Percentiles rank a stretch among this genome's conserved stretches.
These are phyloP conservation scores for Scophthalmus maximus DNA, from an alignment of 2,113 vertebrate genomes.

Conservation along the genomic window DNA sequence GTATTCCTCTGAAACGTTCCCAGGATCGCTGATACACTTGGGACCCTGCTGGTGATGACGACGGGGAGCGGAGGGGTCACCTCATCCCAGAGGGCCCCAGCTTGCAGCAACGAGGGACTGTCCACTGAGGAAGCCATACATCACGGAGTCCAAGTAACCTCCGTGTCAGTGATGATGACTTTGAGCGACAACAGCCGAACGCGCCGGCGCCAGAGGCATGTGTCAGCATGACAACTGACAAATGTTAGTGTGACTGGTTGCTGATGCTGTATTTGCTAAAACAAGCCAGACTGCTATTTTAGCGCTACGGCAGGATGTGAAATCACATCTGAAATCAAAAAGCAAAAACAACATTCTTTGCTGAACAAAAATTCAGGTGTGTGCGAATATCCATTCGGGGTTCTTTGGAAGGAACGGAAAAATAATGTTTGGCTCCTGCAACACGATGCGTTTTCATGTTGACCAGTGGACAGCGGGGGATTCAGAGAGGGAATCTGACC, in stretches of 20 bases:
- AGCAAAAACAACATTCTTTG: slow-evolving; percentile 9
- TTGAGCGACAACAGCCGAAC: slow-evolving; percentile 50
- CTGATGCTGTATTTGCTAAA: slow-evolving; percentile 27
- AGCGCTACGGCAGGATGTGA: slow-evolving; percentile 16
- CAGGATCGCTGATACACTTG: slow-evolving; percentile 75
- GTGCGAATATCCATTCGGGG: slow-evolving; percentile 9
- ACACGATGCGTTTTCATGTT: slow-evolving; percentile 48
- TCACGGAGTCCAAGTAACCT: slow-evolving; percentile 52
- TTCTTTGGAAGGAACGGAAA: slow-evolving; percentile 22
- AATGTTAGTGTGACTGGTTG: slow-evolving; percentile 35
- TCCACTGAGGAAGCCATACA: slow-evolving; percentile 57
- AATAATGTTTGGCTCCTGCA: slow-evolving; percentile 58
- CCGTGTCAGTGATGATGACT: slow-evolving; percentile 40
- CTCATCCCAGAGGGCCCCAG: slow-evolving; percentile 45
- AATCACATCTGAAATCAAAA: slow-evolving; percentile 32
- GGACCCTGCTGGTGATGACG: slow-evolving; percentile 64
- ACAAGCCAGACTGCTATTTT: slow-evolving; percentile 17
- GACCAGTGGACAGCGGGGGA: slow-evolving; percentile 24
- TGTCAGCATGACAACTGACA: slow-evolving; percentile 44
- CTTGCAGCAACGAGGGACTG: slow-evolving; percentile 6
- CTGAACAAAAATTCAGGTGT: slow-evolving; percentile 14
- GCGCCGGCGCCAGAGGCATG: slow-evolving; percentile 45
- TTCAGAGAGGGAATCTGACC: slow-evolving; percentile 29
- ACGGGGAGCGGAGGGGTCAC: slow-evolving; percentile 58
- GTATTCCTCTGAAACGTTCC: slow-evolving; percentile 74